These are phyloP conservation scores for Nomada goodeniana DNA, from an alignment of 2,888 invertebrate genomes.

Conservation along the genomic window DNA sequence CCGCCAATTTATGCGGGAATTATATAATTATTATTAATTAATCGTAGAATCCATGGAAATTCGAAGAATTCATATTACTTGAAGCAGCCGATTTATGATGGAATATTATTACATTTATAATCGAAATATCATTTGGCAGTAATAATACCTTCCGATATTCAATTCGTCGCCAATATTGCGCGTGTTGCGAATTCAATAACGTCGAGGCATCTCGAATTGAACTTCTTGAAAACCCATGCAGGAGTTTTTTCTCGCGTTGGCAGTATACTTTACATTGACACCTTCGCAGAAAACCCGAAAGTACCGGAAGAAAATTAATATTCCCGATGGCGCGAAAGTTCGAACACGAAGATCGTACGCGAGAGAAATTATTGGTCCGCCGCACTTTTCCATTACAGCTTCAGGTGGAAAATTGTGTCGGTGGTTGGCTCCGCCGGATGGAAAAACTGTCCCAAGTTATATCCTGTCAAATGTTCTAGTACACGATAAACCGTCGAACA, in stretches of 20 bases:
- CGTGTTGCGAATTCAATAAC: too few species aligned
- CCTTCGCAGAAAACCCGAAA: too few species aligned
- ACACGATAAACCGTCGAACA: conserved; percentile 49
- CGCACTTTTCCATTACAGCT: conserved; percentile 39
- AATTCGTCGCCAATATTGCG: too few species aligned
- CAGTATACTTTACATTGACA: too few species aligned
- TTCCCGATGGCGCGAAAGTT: neutral
- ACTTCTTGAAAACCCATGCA: too few species aligned
- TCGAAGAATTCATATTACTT: too few species aligned
- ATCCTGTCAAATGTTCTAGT: conserved; percentile 33
- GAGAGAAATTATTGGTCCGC: conserved; percentile 6
- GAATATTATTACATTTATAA: neutral
- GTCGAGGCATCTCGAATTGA: too few species aligned
- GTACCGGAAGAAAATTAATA: neutral
- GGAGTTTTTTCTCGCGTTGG: too few species aligned
- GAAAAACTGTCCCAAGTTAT: conserved; percentile 52
- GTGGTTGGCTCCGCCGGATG: neutral
- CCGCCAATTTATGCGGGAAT: neutral
- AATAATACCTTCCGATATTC: too few species aligned
- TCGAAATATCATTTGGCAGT: too few species aligned
- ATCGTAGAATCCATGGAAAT: too few species aligned
- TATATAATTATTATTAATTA: too few species aligned
- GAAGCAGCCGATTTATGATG: neutral
- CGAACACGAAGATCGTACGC: neutral
- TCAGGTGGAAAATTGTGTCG: neutral